These are phyloP conservation scores for Hetaerina americana DNA, from an alignment of 1,140 invertebrate genomes.

Conservation along the genomic window DNA sequence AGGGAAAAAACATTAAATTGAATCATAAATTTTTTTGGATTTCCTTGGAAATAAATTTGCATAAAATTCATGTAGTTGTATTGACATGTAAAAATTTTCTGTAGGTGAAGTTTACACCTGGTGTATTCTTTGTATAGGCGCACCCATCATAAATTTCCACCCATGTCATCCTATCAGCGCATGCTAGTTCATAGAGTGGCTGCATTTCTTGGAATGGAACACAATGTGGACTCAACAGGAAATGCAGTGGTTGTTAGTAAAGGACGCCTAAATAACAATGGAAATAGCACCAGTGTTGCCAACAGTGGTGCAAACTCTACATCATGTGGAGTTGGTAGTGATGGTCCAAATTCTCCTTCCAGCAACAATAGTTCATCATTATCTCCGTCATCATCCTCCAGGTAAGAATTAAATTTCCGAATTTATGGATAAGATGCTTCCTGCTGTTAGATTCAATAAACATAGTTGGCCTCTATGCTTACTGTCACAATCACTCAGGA, in stretches of 20 bases:
- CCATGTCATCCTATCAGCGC: slow-evolving; percentile 85
- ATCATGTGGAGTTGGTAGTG: neutral
- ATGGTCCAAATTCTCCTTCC: neutral
- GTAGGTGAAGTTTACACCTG: neutral
- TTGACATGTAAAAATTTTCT: neutral
- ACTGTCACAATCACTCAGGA: too few relatives aligned
- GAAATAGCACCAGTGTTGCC: neutral
- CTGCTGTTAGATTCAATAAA: too few relatives aligned
- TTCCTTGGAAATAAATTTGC: neutral
- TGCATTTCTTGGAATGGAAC: slow-evolving; percentile 85
- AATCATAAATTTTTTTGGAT: neutral
- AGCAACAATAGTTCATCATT: neutral
- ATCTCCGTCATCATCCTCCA: neutral
- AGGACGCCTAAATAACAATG: neutral
- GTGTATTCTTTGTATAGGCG: slow-evolving; percentile 32
- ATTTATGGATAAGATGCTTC: too few relatives aligned
- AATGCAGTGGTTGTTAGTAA: slow-evolving; percentile 67
- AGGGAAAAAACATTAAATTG: neutral
- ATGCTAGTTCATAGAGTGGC: slow-evolving; percentile 91
- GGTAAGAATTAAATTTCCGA: too few relatives aligned
- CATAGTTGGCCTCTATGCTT: too few relatives aligned
- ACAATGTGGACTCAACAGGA: slow-evolving; percentile 80
- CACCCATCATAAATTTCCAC: slow-evolving; percentile 68
- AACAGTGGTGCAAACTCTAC: neutral
- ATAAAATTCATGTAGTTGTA: neutral